Evolutionary conservation across 2,888 invertebrate species (phyloP), one percentile per base, ranked within the genome.

Genomic region (Seira sanloemensis): DNA sequence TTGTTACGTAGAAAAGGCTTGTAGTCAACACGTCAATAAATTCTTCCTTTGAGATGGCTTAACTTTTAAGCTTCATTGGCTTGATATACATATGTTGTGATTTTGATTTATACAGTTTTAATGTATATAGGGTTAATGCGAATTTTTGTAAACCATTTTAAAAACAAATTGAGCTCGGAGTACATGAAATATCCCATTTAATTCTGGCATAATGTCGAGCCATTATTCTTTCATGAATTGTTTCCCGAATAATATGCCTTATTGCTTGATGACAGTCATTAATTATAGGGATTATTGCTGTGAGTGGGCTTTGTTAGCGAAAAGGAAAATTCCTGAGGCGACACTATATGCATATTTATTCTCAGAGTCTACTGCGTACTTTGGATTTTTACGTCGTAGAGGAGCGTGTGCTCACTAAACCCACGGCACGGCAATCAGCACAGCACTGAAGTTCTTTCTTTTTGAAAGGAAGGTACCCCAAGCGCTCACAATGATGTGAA

Each of bases 241-340:
- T 62, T 50, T 50, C 16, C 50, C n/a, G 50, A 50, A 50, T 76
- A 68, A 67, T 66, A 21, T 1, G 54, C 54, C 46, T 67, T 66
- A 75, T 75, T 65, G 26, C 66, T 75, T 76, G 67, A 67, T 76
- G 76, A 67, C 76, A 68, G 46, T 76, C 76, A 76, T 76, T 76
- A 76, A 76, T 76, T 76, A 65, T 50, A 37, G 46, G 67, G 76
- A 76, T 68, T 76, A 75, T 75, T 46, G 24, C 69, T n/a, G 27
- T 7, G 68, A 37, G 69, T 50, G 50, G 50, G 50, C 50, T 50
- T 50, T 50, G 50, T 50, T 50, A 50, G 50, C 50, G 72, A 72
- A 50, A 24, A 26, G 18, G 58, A 58, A 58, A 58, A 73, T 73
- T 62, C 73, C 62, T 73, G 73, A 58, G 73, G 73, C 73, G 50